A percentile compares a stretch with the other conserved stretches of the same genome.
Conservation (phyloP, 2,797 vertebrate species). For the Lithobates sylvaticus region DNA sequence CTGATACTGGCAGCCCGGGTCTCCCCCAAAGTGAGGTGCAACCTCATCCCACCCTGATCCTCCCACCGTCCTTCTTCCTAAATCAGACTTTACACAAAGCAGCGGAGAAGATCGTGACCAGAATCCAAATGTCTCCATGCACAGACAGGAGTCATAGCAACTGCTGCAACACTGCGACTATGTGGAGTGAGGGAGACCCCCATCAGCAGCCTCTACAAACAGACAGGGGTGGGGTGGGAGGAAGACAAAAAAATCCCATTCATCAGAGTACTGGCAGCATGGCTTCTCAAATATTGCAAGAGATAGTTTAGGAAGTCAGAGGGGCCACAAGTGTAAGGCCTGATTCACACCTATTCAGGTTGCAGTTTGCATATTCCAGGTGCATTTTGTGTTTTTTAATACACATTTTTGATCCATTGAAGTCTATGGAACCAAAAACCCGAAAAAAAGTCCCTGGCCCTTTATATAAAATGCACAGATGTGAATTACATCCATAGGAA, state of each 20-base stretch:
- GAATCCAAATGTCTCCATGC: conserved; percentile 35
- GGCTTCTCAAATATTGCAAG: neutral
- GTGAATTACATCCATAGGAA: no score
- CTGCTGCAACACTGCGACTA: conserved; percentile 52
- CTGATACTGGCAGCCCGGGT: conserved; percentile 8
- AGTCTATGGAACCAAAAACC: no score
- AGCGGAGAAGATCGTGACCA: conserved; percentile 41
- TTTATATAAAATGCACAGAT: no score
- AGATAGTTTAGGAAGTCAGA: neutral
- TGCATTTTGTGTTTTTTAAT: no score
- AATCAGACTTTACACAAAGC: conserved; percentile 48
- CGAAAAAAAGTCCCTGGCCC: no score
- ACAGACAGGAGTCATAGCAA: conserved; percentile 50
- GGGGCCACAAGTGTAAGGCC: neutral
- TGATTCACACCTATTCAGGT: no score
- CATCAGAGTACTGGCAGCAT: neutral
- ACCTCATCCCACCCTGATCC: conserved; percentile 44
- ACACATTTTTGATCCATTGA: no score
- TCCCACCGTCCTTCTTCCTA: conserved; percentile 30
- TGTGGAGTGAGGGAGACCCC: conserved; percentile 31
- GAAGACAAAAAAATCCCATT: neutral
- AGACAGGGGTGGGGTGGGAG: conserved; percentile 19
- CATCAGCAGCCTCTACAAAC: conserved; percentile 5
- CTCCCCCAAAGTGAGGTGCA: conserved; percentile 28
- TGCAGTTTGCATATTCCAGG: no score